Evolutionary conservation across 2,113 vertebrate species (phyloP), one percentile per base, ranked within the genome.

Genomic region (Laticauda laticaudata): DNA sequence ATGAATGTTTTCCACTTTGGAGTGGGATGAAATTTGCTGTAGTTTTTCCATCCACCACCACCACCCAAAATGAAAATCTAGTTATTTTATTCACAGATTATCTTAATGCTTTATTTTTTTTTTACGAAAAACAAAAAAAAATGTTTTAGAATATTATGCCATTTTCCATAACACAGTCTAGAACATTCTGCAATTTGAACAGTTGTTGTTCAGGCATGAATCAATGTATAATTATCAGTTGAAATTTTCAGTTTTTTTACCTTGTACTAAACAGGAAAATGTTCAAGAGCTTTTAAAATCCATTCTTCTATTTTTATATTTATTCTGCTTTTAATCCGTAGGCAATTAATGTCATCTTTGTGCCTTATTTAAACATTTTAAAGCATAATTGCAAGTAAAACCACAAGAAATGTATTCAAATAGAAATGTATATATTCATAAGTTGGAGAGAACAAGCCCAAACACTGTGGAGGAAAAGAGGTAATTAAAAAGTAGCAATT

Each of bases 61-160:
- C 48, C 20, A 54, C 90, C 90, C 3, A 87, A 87, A 51, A 39
- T 1, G 11, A 39, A 18, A 23, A 39, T n/a, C 3, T 39, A 20
- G 11, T 23, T 23, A 75, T 56, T 45, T n/a, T 23, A 48, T 55
- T 48, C 85, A 5, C 54, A 59, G 43, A 56, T 81, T 55, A 39
- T 43, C 43, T 48, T 0, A 0, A 0, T 0, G 24, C 9, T 61
- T 51, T 45, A 39, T 51, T 88, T 89, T 45, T 89, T 45, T 4
- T 5, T 9, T 1, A 21, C 18, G 54, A 20, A 39, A 48, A 92
- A 69, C n/a, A 64, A 61, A 64, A 69, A 6, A 24, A 61, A 26
- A 29, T 34, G n/a, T 39, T 81, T 75, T 75, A 75, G n/a, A 75
- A 75, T 75, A 75, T 39, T 39, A 20, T 81, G 69, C n/a, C 5